Evolutionary conservation across 2,113 vertebrate genomes (phyloP), one percentile per base, ranked within the genome.

Genomic region (Hippocampus abdominalis): DNA sequence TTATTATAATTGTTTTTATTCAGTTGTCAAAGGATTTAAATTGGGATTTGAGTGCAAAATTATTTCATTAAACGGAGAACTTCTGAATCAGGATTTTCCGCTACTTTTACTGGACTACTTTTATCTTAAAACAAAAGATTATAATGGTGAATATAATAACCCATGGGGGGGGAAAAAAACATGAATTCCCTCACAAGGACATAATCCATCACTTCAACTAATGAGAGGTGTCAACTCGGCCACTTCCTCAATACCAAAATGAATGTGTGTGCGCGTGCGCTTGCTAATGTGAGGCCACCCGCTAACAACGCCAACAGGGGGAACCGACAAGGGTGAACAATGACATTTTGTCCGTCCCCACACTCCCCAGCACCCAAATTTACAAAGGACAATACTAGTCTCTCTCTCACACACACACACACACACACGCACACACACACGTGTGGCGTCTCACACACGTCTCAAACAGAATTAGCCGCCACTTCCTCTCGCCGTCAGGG

Each of bases 401-500:
- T 85, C 82, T 82, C 32, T 56, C 72, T 51, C 69, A 39, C 62
- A 25, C 88, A 90, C 88, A 88, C 71, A 76, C 81, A 32, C 29
- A 32, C 70, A 85, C 84, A 83, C 25, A 56, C 72, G 51, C 71
- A 44, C 62, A n/a, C 88, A 90, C 88, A 88, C 70, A 76, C 81
- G 51, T 48, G 46, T 48, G 71, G 86, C 7, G 86, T 92, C 88
- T 90, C 91, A 89, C 88, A 91, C 85, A 88, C 66, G 77, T 88
- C 88, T 91, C 83, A 82, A 63, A 85, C 86, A 87, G 83, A 90
- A 90, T 91, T 89, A 91, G 87, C 80, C 68, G 48, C 73, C 53
- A 70, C 91, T 92, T 93, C 92, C 91, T 90, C 85, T 91, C 80
- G 75, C 88, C 86, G 86, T 90, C 84, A 84, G 78, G 74, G 75